Evolutionary conservation across 2,888 invertebrate genomes (phyloP).

Genomic region (Oxyscelio sp.): DNA sequence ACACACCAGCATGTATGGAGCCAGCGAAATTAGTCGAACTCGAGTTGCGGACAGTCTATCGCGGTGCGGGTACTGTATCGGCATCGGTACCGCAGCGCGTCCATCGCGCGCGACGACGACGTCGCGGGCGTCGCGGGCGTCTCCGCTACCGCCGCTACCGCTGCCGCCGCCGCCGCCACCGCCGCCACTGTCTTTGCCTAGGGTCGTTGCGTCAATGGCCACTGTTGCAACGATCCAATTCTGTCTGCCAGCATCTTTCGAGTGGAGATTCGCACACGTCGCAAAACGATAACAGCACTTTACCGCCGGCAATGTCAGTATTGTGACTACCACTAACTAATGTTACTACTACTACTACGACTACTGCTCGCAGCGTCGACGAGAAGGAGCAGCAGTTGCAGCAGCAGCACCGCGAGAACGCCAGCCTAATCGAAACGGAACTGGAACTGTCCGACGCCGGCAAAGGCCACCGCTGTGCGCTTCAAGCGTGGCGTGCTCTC

Average conservation of each 20-base stretch:
- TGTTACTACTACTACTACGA: too few relatives aligned
- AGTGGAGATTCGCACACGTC: background rate
- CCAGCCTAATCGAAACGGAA: constrained; percentile 84
- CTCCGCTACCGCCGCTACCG: constrained; percentile 72
- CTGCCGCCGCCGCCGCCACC: constrained; percentile 72
- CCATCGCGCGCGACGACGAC: constrained; percentile 73
- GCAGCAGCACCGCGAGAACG: constrained; percentile 64
- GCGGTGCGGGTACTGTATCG: constrained; percentile 22
- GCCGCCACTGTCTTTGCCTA: constrained; percentile 75
- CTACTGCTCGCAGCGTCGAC: too few relatives aligned
- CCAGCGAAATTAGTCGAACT: constrained; percentile 32
- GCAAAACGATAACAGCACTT: too few relatives aligned
- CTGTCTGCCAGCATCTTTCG: constrained; percentile 24
- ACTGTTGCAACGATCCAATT: constrained; percentile 74
- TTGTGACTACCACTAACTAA: too few relatives aligned
- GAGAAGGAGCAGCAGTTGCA: constrained; percentile 43
- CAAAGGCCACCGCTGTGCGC: constrained; percentile 79
- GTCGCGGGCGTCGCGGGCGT: constrained; percentile 22
- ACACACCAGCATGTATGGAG: constrained; percentile 26
- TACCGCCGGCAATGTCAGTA: too few relatives aligned
- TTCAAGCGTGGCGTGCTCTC: constrained; percentile 78
- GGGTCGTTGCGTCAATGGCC: constrained; percentile 80
- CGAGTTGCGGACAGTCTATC: constrained; percentile 20
- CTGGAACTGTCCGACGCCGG: constrained; percentile 81
- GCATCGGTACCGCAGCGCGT: constrained; percentile 76